These are phyloP conservation scores for Dioctria rufipes DNA, from an alignment of 2,888 invertebrate species.

Conservation along the genomic window DNA sequence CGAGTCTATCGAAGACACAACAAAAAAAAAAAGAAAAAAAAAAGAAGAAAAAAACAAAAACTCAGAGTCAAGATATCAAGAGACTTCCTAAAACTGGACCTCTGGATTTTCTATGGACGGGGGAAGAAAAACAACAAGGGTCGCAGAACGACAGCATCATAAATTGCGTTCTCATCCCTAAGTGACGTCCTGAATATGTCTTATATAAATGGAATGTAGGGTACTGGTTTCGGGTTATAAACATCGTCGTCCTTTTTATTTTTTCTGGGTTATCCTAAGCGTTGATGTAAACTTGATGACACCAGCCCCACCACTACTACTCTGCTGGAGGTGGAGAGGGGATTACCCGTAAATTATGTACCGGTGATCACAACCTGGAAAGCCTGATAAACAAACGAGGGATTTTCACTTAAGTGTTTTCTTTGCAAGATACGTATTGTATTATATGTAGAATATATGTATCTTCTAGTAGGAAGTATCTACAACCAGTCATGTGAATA, in stretches of 20 bases:
- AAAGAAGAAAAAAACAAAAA: too few species aligned
- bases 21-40: too few species aligned
- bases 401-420: background rate
- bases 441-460: too few species aligned
- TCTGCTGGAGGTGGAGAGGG: background rate
- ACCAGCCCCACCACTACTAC: background rate
- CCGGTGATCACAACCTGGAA: constrained; percentile 38
- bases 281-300: constrained; percentile 3
- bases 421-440: background rate
- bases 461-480: too few species aligned
- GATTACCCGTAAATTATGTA: constrained; percentile 17
- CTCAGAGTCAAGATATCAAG: too few species aligned
- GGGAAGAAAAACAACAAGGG: background rate
- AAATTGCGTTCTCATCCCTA: background rate
- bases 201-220: background rate
- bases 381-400: constrained; percentile 3
- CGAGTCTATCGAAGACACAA: too few species aligned
- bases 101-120: too few species aligned
- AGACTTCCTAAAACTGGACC: too few species aligned
- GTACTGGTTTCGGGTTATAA: background rate
- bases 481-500: too few species aligned
- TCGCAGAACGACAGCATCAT: background rate
- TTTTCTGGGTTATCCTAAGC: background rate
- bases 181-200: background rate
- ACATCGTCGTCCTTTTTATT: background rate